Percentiles rank a stretch among this genome's conserved stretches.
Conservation (phyloP, 2,113 vertebrate species). For the Pristiophorus japonicus region DNA sequence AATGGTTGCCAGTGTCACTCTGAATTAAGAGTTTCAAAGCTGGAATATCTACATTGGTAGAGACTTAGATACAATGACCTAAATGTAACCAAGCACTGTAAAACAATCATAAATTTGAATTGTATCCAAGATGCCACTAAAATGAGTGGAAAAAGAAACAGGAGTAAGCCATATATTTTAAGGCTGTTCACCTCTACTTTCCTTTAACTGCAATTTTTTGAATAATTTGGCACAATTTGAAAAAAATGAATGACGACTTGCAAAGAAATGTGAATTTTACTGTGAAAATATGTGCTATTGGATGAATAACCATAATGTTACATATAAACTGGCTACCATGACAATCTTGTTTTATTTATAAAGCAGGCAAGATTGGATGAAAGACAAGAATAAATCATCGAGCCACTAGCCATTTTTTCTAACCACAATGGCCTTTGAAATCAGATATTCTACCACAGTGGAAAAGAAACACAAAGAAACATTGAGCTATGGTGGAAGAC, state of each 20-base stretch:
- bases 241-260: neutral
- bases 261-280: neutral
- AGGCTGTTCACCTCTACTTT: neutral
- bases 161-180: neutral
- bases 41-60: neutral
- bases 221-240: neutral
- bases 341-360: neutral
- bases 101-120: neutral
- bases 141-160: no score
- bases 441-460: neutral
- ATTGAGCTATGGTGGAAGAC: neutral
- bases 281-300: neutral
- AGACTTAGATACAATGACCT: neutral
- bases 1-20: neutral
- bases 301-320: neutral
- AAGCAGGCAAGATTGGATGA: neutral
- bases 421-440: neutral
- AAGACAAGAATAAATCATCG: neutral
- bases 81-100: no score
- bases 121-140: neutral
- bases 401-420: neutral
- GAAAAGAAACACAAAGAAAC: neutral
- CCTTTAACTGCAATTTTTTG: neutral
- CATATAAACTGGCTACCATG: neutral
- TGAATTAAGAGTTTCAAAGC: neutral